phyloP scores from a whole-genome alignment of 2,888 invertebrate genomes.

The Taphrorychus bicolor region DNA sequence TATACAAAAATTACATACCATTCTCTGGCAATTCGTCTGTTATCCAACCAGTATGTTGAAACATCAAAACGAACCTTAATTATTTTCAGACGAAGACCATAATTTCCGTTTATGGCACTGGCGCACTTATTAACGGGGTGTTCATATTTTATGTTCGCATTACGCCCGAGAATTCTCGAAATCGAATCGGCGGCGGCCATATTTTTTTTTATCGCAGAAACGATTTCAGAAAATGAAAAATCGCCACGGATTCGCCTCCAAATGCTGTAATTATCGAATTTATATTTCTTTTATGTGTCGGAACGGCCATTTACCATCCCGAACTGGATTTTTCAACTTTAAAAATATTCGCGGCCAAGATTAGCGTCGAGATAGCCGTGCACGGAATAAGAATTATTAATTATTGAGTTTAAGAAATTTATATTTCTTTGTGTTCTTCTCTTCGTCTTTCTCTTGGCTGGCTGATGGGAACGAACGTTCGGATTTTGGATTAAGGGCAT shows the following conservation, averaged over 20 bases:
- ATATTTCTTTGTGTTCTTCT: slow-evolving; percentile 45
- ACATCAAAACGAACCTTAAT: not conserved
- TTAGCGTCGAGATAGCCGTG: slow-evolving; percentile 39
- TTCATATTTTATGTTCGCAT: slow-evolving; percentile 20
- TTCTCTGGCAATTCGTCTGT: no score
- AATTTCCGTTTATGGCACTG: slow-evolving; percentile 20
- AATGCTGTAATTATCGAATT: slow-evolving; percentile 42
- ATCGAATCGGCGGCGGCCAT: slow-evolving; percentile 16
- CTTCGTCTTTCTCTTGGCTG: slow-evolving; percentile 1
- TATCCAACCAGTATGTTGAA: not conserved
- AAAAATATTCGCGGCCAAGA: slow-evolving; percentile 39
- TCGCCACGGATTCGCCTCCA: slow-evolving; percentile 33
- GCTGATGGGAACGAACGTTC: slow-evolving; percentile 24
- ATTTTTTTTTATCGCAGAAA: slow-evolving; percentile 25
- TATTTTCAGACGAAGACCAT: not conserved
- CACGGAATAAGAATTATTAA: slow-evolving; percentile 47
- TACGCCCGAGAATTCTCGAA: slow-evolving; percentile 23
- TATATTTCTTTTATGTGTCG: slow-evolving; percentile 40
- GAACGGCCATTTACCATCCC: slow-evolving; percentile 36
- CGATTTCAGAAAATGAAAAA: slow-evolving; percentile 40
- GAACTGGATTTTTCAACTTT: slow-evolving; percentile 42
- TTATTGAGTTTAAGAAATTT: slow-evolving; percentile 49
- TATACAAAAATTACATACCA: no score
- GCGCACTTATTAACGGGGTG: slow-evolving; percentile 22
- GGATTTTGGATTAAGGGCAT: slow-evolving; percentile 35